These are phyloP conservation scores for Oncorhynchus clarkii DNA, from an alignment of 2,113 vertebrate species.

Conservation along the genomic window DNA sequence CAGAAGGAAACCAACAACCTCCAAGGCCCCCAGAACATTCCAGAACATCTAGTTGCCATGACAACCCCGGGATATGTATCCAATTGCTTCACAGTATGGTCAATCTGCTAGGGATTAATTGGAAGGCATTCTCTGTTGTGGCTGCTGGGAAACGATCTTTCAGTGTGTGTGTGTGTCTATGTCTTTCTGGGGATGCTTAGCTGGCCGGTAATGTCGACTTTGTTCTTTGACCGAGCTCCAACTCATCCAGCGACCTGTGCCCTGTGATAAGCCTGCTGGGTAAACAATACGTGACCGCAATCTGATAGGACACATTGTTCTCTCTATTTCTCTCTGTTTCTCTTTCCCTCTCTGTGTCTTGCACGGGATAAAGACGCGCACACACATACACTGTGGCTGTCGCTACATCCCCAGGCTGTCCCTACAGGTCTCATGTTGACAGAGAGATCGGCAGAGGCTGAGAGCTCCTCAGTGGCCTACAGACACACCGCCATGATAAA, in stretches of 20 bases:
- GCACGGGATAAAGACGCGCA: too few species aligned
- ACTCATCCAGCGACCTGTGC: slow-evolving; percentile 51
- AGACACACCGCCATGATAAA: too few species aligned
- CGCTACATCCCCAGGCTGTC: neutral
- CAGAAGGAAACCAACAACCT: neutral
- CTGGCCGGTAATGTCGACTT: slow-evolving; percentile 46
- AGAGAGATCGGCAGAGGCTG: neutral
- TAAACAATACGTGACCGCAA: slow-evolving; percentile 38
- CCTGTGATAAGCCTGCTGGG: slow-evolving; percentile 45
- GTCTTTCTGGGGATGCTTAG: neutral
- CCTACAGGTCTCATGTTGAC: neutral
- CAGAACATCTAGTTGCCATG: neutral
- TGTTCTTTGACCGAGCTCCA: slow-evolving; percentile 55
- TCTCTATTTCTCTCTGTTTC: neutral
- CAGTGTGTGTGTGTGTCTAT: neutral
- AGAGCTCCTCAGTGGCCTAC: neutral
- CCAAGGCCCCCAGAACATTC: neutral
- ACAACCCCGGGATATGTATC: neutral
- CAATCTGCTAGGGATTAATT: neutral
- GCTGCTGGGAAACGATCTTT: neutral
- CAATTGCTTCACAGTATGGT: neutral
- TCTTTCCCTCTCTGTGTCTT: neutral
- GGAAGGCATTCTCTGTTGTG: neutral
- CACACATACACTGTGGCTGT: neutral
- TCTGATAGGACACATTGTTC: slow-evolving; percentile 24